These are phyloP conservation scores for Anas platyrhynchos DNA, from an alignment of 2,113 vertebrate genomes.

Conservation along the genomic window DNA sequence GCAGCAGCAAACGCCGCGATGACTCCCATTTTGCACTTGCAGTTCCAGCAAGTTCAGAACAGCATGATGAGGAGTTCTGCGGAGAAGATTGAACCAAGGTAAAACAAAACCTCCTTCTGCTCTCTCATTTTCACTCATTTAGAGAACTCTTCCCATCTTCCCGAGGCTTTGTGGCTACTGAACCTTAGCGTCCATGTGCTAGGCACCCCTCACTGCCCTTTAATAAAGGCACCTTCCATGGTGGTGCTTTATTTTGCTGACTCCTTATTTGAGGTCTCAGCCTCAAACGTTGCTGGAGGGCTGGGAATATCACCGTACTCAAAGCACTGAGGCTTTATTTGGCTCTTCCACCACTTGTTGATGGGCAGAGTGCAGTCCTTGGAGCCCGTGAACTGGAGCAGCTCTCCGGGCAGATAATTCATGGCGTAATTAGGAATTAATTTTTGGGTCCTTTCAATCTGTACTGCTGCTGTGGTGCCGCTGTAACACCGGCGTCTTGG, in stretches of 20 bases:
- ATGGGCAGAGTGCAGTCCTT: not conserved
- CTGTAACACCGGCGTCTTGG: not conserved
- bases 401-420: not conserved
- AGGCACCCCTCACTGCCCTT: not conserved
- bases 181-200: slow-evolving; percentile 7
- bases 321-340: not conserved
- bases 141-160: not conserved
- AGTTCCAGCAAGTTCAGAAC: slow-evolving; percentile 96
- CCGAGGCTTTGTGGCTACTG: not conserved
- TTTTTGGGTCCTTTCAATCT: not conserved
- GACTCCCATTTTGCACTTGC: slow-evolving; percentile 49
- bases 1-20: not conserved
- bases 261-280: not conserved
- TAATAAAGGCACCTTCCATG: not conserved
- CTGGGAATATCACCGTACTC: not conserved
- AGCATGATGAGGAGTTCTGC: slow-evolving; percentile 90
- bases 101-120: not conserved
- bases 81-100: slow-evolving; percentile 95
- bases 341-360: not conserved
- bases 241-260: slow-evolving; percentile 2
- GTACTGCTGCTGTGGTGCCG: not conserved
- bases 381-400: not conserved
- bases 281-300: not conserved
- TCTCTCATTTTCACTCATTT: slow-evolving; percentile 5
- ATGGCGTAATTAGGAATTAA: not conserved